phyloP scores from a whole-genome alignment of 2,888 invertebrate genomes.

The Drosophila hawaiiensis region DNA sequence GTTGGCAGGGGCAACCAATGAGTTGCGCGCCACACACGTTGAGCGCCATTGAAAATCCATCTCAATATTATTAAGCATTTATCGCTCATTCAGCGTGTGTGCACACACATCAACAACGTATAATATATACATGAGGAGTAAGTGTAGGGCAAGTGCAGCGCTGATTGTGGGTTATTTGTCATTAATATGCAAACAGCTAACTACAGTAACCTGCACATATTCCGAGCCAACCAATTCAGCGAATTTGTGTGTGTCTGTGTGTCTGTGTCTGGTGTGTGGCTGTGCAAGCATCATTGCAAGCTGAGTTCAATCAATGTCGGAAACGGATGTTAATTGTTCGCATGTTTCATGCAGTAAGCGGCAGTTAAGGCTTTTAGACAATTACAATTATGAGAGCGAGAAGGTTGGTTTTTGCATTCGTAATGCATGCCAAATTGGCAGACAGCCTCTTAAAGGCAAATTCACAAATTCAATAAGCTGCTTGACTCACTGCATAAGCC shows the following conservation, averaged over 20 bases:
- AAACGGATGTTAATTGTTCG: conserved; percentile 80
- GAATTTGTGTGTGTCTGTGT: conserved; percentile 5
- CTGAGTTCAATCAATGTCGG: conserved; percentile 69
- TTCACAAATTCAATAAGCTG: conserved; percentile 51
- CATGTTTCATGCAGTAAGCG: conserved; percentile 50
- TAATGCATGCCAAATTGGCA: conserved; percentile 15
- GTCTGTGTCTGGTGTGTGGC: conserved; percentile 21
- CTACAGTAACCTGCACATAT: conserved; percentile 49
- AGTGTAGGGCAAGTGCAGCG: conserved; percentile 20
- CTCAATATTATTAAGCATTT: conserved; percentile 70
- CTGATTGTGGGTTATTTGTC: conserved; percentile 69
- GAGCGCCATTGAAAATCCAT: conserved; percentile 39
- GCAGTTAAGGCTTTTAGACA: conserved; percentile 47
- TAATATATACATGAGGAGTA: background rate
- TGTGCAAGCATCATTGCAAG: conserved; percentile 39
- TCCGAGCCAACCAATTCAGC: conserved; percentile 3
- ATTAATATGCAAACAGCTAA: conserved; percentile 76
- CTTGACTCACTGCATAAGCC: conserved; percentile 8
- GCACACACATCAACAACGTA: conserved; percentile 24
- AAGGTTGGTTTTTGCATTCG: conserved; percentile 7
- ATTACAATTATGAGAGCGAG: conserved; percentile 32
- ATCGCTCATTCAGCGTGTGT: conserved; percentile 54
- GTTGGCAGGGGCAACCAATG: background rate
- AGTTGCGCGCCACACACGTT: background rate
- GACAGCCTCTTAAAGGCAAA: conserved; percentile 28